Evolutionary conservation across 2,113 vertebrate species (phyloP).

Genomic region (Sclerurus mexicanus): DNA sequence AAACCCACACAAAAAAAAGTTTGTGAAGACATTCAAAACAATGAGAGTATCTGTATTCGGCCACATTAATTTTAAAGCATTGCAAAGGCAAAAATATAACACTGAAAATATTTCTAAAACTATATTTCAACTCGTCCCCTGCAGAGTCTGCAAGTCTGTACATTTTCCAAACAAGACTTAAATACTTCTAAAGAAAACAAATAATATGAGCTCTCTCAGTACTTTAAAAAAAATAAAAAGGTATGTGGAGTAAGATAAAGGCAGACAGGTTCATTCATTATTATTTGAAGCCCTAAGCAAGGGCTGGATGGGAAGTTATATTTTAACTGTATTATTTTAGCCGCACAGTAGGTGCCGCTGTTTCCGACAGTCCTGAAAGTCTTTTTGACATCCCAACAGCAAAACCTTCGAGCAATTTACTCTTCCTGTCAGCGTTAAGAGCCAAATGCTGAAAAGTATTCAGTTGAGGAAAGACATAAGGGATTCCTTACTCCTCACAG

Average conservation of each 20-base stretch:
- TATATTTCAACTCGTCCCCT: neutral
- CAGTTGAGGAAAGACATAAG: neutral
- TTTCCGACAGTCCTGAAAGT: neutral
- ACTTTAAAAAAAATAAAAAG: neutral
- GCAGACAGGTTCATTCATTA: neutral
- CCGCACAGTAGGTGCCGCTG: neutral
- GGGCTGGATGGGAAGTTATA: neutral
- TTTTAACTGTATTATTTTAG: neutral
- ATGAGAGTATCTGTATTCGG: neutral
- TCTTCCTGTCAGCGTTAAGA: neutral
- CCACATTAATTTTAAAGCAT: neutral
- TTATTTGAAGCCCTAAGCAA: neutral
- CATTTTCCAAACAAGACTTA: neutral
- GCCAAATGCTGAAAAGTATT: neutral
- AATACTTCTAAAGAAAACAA: neutral
- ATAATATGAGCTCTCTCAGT: neutral
- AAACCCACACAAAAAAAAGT: neutral
- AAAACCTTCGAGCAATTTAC: neutral
- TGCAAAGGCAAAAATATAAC: neutral
- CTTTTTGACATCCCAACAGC: neutral
- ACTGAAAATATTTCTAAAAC: neutral
- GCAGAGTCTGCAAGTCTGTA: neutral
- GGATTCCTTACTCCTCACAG: neutral
- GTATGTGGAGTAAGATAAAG: neutral
- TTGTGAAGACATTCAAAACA: neutral